Conservation (phyloP, 1,140 invertebrate genomes). For the Popillia japonica region DNA sequence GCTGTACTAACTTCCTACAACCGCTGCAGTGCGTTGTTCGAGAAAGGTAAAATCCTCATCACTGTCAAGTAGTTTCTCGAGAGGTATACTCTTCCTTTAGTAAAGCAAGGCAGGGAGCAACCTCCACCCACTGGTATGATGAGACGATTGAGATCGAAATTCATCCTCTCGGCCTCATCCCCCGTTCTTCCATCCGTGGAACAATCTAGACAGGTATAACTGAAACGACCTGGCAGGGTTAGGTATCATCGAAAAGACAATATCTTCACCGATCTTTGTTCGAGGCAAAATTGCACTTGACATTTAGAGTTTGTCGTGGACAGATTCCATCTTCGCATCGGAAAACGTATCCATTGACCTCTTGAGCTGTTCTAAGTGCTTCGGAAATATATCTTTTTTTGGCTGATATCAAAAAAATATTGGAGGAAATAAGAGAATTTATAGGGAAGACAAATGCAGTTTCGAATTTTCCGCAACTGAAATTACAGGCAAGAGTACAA, state of each 20-base stretch:
- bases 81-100: not conserved
- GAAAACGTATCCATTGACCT: not conserved
- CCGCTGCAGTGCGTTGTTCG: not conserved
- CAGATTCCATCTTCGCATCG: not conserved
- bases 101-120: not conserved
- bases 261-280: not conserved
- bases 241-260: conserved; percentile 10
- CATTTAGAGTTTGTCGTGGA: conserved; percentile 3
- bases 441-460: too few relatives aligned
- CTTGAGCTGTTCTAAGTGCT: not conserved
- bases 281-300: conserved; percentile 5
- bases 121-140: not conserved
- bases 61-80: not conserved
- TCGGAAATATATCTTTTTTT: not conserved
- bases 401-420: not conserved
- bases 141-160: not conserved
- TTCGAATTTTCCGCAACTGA: too few relatives aligned
- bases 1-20: not conserved
- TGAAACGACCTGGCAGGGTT: not conserved
- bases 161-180: too few relatives aligned
- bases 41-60: conserved; percentile 10
- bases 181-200: not conserved
- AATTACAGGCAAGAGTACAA: too few relatives aligned
- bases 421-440: too few relatives aligned
- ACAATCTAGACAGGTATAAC: not conserved